These are phyloP conservation scores for Ricordea florida DNA, from an alignment of 92 coral and sea anemone species.

Conservation along the genomic window DNA sequence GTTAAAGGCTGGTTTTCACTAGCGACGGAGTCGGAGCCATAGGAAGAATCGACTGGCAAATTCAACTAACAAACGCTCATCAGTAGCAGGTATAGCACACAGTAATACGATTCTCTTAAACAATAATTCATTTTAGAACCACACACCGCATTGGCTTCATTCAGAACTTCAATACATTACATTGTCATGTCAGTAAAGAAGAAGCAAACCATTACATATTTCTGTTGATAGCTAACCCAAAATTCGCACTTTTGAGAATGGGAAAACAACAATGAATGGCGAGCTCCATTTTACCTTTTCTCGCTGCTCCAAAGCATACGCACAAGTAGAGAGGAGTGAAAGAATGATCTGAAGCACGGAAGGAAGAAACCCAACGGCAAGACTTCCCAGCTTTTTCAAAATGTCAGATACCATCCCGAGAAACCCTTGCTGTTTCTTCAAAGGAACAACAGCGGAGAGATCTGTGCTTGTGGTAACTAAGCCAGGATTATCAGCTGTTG, in stretches of 20 bases:
- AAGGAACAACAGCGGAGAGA: conserved; percentile 78
- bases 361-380: conserved; percentile 62
- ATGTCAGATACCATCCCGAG: conserved; percentile 86
- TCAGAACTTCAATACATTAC: no score
- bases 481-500: conserved; percentile 10
- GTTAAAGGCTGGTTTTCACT: no score
- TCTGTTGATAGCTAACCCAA: no score
- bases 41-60: no score
- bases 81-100: no score
- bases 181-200: no score
- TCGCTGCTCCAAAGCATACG: conserved; percentile 72
- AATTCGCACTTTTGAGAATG: neutral
- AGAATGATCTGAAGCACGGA: conserved; percentile 77
- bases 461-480: neutral
- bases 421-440: conserved; percentile 90
- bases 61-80: no score
- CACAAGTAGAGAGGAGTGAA: conserved; percentile 77
- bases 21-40: no score
- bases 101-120: no score
- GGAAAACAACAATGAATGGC: neutral
- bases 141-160: no score
- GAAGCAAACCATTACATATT: no score
- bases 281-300: conserved; percentile 62
- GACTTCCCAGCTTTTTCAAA: conserved; percentile 68
- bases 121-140: no score